Base-by-base conservation (phyloP, 2,797 vertebrate genomes). In the Sebastes oblongus region DNA sequence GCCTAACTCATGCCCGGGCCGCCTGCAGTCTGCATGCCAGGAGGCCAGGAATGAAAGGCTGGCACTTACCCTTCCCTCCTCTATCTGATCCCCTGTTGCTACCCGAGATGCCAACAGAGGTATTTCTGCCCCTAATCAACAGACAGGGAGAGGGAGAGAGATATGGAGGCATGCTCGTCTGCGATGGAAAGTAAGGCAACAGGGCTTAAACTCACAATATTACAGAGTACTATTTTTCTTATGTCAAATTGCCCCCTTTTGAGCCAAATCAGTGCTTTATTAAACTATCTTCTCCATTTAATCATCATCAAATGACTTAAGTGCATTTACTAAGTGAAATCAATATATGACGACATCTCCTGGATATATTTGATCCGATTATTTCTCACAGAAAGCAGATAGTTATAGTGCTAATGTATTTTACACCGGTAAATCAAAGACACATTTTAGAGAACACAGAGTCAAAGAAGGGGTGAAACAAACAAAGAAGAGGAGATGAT, bases 41-140 rank as follows among this genome's bases (percentile, higher is more conserved):
- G 77, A 83, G 71, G 72, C 77, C 81, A 81, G 82, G 82, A 94
- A 83, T 86, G 86, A 88, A 74, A 91, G 91, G 83, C 92, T 96
- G 95, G 94, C 95, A 95, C 85, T 87, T 75, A 88, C 89, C 90
- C 92, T 67, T 30, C 77, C 82, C 80, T 92, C 86, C 94, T 94
- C 93, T 93, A 96, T 96, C 94, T 95, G 93, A 94, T 91, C 91
- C 94, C 94, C 95, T 95, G 95, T 95, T 96, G 96, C 94, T 95
- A 95, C 80, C 80, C 74, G 58, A 59, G 76, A 89, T 83, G 86
- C 85, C 84, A 91, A 89, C 94, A 96, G 95, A 96, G 92, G 93
- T 76, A 94, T 92, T 95, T 93, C 93, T 94, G 92, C 90, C 88
- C 82, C 85, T 68, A 95, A 95, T 95, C 94, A 95, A 80, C 67